Evolutionary conservation across 2,888 invertebrate species (phyloP), one percentile per base, ranked within the genome.

Genomic region (Ophion costatus): DNA sequence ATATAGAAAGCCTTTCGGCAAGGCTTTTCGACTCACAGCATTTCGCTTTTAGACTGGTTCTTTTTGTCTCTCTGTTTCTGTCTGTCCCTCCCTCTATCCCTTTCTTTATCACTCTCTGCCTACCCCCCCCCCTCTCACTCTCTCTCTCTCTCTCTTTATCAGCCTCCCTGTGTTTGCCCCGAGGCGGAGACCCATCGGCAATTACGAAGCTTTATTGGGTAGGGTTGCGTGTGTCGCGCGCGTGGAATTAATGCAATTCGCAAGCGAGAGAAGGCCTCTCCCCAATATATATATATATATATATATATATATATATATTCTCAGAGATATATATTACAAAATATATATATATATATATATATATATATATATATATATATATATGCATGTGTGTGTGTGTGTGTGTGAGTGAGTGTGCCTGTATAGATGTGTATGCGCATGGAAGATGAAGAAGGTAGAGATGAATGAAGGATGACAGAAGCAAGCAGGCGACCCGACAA

Each of bases 171-270:
- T 85, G 76, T 85, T 86, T 83, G 87, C 85, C 87, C 85, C 85
- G 88, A 89, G 88, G 89, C 88, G 87, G 85, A 87, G 88, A 87
- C 89, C 88, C 91, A 91, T 91, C 91, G 90, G 91, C 91, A 91
- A 91, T 91, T 91, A 91, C 90, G 90, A 84, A 88, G 90, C 90
- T 92, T 91, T 92, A 91, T 92, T 91, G 91, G 84, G 88, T 89
- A 87, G 90, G 91, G 91, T 90, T 91, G 90, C 89, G 90, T 88
- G 89, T 89, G 78, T 70, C 70, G 70, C 89, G 90, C 88, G 89
- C 86, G 84, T 89, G 88, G 90, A 91, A 91, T 91, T 90, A 91
- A 91, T 91, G 90, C 90, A 88, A 91, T 90, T 86, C 87, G 87
- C 80, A 81, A 80, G 84, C 85, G 79, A 80, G 83, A 73, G 83